Evolutionary conservation across 2,888 invertebrate genomes (phyloP).

Genomic region (Gibbula magus): DNA sequence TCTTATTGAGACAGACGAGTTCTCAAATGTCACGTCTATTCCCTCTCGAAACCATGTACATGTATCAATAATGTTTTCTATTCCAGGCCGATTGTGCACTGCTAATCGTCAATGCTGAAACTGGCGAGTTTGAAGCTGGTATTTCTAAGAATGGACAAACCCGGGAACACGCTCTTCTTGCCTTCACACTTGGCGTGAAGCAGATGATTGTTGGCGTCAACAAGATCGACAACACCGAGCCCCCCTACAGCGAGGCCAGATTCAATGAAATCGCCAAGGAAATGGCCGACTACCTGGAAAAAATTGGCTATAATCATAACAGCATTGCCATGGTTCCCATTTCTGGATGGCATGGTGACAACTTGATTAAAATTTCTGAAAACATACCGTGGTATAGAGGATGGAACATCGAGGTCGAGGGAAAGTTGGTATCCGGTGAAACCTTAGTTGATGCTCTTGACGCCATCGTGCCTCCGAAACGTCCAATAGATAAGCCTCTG

Average conservation of each 20-base stretch:
- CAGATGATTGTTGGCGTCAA: constrained; percentile 99
- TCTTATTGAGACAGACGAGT: no score
- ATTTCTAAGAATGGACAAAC: constrained; percentile 99
- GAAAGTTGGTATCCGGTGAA: constrained; percentile 79
- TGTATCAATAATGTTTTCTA: background rate
- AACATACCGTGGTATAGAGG: constrained; percentile 92
- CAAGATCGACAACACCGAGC: constrained; percentile 99
- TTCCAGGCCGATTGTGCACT: constrained; percentile 96
- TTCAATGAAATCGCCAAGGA: constrained; percentile 99
- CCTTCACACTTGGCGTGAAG: constrained; percentile 98
- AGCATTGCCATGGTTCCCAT: constrained; percentile 99
- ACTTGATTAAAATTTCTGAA: constrained; percentile 96
- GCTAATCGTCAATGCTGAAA: constrained; percentile 98
- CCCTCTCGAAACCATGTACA: background rate
- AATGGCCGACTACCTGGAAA: constrained; percentile 98
- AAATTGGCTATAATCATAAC: constrained; percentile 99
- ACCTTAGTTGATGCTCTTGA: constrained; percentile 98
- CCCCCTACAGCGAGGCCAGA: constrained; percentile 88
- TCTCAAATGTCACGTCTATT: background rate
- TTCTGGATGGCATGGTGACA: constrained; percentile 99
- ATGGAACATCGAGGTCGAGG: constrained; percentile 82
- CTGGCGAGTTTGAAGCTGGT: constrained; percentile 99
- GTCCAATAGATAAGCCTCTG: constrained; percentile 97
- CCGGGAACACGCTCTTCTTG: constrained; percentile 97
- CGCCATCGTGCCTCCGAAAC: constrained; percentile 93